These are phyloP conservation scores for Ceramica pisi DNA, from an alignment of 2,888 invertebrate species.

Conservation along the genomic window DNA sequence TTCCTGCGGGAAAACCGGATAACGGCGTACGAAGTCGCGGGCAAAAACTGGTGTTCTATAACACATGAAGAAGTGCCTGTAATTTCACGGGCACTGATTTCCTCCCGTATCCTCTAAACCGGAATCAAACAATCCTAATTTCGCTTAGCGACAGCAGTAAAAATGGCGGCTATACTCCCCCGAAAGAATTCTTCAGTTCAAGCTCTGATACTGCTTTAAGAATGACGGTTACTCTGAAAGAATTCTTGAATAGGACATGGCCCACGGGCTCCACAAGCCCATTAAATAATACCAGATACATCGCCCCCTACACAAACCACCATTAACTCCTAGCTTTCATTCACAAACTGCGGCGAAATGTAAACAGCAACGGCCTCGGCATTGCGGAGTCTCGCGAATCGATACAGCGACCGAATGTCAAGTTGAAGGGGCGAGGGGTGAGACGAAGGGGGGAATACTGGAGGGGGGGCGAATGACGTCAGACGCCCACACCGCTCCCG, in stretches of 20 bases:
- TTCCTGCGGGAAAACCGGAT: too few relatives aligned
- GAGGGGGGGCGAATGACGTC: constrained; percentile 73
- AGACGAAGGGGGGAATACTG: background rate
- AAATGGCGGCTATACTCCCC: background rate
- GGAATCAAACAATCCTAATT: background rate
- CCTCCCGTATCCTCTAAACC: background rate
- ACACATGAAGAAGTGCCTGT: background rate
- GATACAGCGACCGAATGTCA: constrained; percentile 81
- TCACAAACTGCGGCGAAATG: constrained; percentile 68
- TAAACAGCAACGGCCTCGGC: constrained; percentile 77
- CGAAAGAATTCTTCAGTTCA: background rate
- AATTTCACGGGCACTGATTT: background rate
- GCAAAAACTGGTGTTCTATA: too few relatives aligned
- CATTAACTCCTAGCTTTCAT: constrained; percentile 64
- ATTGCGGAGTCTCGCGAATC: constrained; percentile 73
- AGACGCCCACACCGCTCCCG: constrained; percentile 73
- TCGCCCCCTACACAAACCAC: constrained; percentile 12
- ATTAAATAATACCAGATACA: constrained; percentile 26
- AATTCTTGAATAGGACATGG: background rate
- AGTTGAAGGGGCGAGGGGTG: constrained; percentile 75
- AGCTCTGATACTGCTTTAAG: background rate
- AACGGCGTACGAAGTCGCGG: too few relatives aligned
- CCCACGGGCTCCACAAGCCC: background rate
- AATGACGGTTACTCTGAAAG: background rate
- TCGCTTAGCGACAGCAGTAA: too few relatives aligned